Percentiles rank a stretch among this genome's conserved stretches.
Conservation (phyloP, 2,888 invertebrate species). For the Scrobipalpa atriplicella region DNA sequence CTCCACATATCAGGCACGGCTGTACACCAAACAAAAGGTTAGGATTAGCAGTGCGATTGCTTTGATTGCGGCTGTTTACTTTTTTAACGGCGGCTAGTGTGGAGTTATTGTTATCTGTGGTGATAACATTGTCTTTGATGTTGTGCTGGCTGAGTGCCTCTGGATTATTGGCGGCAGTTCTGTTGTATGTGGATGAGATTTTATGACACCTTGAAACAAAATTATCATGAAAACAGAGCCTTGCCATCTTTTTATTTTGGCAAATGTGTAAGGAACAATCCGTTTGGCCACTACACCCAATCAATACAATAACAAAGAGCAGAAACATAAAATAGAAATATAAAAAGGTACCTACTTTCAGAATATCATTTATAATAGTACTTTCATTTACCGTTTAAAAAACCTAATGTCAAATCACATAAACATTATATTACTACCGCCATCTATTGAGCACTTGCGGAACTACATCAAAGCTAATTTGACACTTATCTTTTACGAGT, state of each 20-base stretch:
- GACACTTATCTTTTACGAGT: slow-evolving; percentile 19
- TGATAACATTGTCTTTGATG: slow-evolving; percentile 20
- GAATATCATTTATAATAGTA: no score
- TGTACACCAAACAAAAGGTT: slow-evolving; percentile 36
- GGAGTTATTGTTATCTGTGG: slow-evolving; percentile 41
- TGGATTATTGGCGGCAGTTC: not conserved
- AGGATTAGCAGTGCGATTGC: slow-evolving; percentile 44
- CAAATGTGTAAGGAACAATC: no score
- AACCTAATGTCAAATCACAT: not conserved
- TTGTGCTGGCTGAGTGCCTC: not conserved
- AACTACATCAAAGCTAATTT: not conserved
- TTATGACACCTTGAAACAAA: no score
- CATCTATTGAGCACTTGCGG: not conserved
- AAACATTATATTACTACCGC: not conserved
- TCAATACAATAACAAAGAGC: no score
- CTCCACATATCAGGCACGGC: slow-evolving; percentile 1
- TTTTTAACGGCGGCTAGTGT: slow-evolving; percentile 60
- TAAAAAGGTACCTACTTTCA: no score
- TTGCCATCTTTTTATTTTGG: no score
- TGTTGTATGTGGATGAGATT: not conserved
- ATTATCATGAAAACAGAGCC: no score
- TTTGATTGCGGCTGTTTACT: slow-evolving; percentile 60
- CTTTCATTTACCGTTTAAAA: no score
- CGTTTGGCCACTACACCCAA: no score
- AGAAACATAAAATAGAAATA: no score